A percentile compares a stretch with the other conserved stretches of the same genome.
Conservation (phyloP, 2,797 vertebrate genomes). For the Peromyscus melanophrys region DNA sequence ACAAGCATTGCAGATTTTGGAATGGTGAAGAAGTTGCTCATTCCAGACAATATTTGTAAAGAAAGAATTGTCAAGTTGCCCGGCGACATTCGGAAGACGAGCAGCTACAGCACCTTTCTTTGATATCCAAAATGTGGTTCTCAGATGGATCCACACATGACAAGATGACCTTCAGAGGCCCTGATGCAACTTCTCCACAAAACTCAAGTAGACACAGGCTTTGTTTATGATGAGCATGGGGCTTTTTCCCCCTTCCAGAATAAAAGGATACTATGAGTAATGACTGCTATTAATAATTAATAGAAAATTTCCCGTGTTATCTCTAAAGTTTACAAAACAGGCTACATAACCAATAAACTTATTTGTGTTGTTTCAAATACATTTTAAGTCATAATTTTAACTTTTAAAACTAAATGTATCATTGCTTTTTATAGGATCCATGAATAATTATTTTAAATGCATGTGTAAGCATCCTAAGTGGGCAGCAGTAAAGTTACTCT, state of each 20-base stretch:
- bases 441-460: background rate
- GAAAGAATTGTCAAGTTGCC: background rate
- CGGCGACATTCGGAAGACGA: conserved; percentile 13
- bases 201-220: background rate
- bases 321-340: background rate
- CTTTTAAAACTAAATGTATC: conserved; percentile 22
- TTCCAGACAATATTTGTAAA: conserved; percentile 61
- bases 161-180: background rate
- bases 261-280: conserved; percentile 55
- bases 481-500: conserved; percentile 50
- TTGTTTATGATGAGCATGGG: conserved; percentile 2
- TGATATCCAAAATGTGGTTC: background rate
- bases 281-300: conserved; percentile 65
- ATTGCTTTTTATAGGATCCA: background rate
- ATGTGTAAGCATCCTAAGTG: background rate
- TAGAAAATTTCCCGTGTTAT: conserved; percentile 36
- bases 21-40: background rate
- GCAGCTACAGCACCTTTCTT: background rate
- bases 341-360: background rate
- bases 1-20: conserved; percentile 71
- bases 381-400: conserved; percentile 38
- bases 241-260: conserved; percentile 55
- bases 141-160: rapidly evolving
- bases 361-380: background rate
- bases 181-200: background rate